phyloP scores from a whole-genome alignment of 2,888 invertebrate species.

The Standfussiana lucernea region DNA sequence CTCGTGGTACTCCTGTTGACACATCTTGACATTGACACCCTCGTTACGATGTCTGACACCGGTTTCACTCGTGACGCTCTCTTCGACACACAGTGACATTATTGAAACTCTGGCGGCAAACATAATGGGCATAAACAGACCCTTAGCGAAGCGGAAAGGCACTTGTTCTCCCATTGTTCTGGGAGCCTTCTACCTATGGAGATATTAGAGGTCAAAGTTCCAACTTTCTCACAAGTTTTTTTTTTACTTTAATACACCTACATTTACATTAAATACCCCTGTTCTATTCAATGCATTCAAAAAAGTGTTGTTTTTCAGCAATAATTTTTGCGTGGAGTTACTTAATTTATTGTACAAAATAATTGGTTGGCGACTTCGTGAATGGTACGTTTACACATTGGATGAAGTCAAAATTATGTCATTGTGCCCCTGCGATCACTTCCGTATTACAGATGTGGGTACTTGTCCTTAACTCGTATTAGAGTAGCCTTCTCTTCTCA shows the following conservation, averaged over 20 bases:
- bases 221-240: too few relatives aligned
- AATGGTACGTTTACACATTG: not conserved
- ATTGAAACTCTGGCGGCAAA: not conserved
- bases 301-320: not conserved
- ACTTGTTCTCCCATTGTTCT: too few relatives aligned
- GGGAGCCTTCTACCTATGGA: too few relatives aligned
- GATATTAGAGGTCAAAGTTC: not conserved
- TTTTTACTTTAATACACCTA: too few relatives aligned
- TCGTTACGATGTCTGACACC: not conserved
- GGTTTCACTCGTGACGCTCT: not conserved
- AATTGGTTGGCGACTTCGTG: not conserved
- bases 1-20: too few relatives aligned
- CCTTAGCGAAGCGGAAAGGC: too few relatives aligned
- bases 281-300: not conserved
- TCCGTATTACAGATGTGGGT: too few relatives aligned
- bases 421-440: not conserved
- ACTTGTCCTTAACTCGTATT: not conserved
- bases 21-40: too few relatives aligned
- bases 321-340: not conserved
- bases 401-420: not conserved
- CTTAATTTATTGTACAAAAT: not conserved
- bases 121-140: too few relatives aligned
- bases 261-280: not conserved
- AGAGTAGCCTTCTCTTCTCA: not conserved
- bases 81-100: too few relatives aligned